phyloP scores from a whole-genome alignment of 2,888 invertebrate genomes.

The Thera britannica region DNA sequence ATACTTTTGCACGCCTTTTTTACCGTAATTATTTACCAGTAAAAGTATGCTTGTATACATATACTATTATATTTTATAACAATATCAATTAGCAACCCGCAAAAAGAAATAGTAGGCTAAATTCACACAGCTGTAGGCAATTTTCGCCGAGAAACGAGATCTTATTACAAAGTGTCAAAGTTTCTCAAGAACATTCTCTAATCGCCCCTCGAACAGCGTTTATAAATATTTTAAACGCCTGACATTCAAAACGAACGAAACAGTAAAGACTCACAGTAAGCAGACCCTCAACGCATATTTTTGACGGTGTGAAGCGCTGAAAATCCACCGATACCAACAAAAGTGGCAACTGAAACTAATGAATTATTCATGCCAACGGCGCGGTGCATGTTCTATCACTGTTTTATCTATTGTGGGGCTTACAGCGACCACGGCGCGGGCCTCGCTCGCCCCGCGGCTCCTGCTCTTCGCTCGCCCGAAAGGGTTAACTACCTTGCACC shows the following conservation, averaged over 20 bases:
- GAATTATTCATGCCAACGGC: slow-evolving; percentile 84
- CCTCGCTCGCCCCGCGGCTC: slow-evolving; percentile 47
- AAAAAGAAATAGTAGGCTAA: background rate
- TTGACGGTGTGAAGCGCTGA: slow-evolving; percentile 81
- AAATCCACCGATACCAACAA: slow-evolving; percentile 84
- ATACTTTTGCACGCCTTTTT: background rate
- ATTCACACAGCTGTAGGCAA: slow-evolving; percentile 7
- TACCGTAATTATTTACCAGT: background rate
- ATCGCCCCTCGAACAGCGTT: slow-evolving; percentile 36
- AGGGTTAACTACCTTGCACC: slow-evolving; percentile 82
- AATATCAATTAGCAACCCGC: background rate
- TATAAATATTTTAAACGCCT: slow-evolving; percentile 51
- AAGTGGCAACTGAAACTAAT: slow-evolving; percentile 85
- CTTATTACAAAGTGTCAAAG: slow-evolving; percentile 27
- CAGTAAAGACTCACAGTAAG: slow-evolving; percentile 75
- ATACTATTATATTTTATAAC: background rate
- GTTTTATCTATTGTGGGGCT: slow-evolving; percentile 85
- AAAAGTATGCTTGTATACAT: background rate
- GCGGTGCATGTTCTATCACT: slow-evolving; percentile 86
- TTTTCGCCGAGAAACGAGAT: slow-evolving; percentile 15
- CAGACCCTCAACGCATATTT: slow-evolving; percentile 79
- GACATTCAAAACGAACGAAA: slow-evolving; percentile 66
- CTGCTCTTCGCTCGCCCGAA: slow-evolving; percentile 56
- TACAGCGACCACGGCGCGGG: slow-evolving; percentile 57
- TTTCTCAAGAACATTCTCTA: slow-evolving; percentile 26